Evolutionary conservation across 2,113 vertebrate species (phyloP), one percentile per base, ranked within the genome.

Genomic region (Danionella cerebrum): DNA sequence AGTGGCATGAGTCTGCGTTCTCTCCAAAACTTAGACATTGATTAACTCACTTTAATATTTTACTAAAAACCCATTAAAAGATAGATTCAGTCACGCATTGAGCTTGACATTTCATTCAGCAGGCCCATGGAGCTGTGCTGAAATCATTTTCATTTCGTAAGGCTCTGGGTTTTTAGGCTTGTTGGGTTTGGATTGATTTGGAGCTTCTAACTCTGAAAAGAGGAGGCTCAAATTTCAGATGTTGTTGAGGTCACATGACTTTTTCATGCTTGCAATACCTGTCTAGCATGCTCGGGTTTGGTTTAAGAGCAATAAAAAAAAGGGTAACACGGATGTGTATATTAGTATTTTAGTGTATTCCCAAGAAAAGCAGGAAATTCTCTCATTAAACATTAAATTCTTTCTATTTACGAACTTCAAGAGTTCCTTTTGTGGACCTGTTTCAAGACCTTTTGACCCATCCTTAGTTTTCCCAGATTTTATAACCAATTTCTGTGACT

Each of bases 21-120:
- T 27, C 6, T 42, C 14, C 14, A 38, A 3, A 18, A 53, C 12
- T 54, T 12, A 27, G n/a, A 42, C 38, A 45, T 54, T 67, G 65
- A 67, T 67, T 67, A 67, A 54, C 51, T 67, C n/a, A 2, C 39
- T 18, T 44, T 25, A 22, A 9, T 7, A 16, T 58, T 42, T 58
- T 41, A 41, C 22, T 21, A 44, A 16, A 60, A 31, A 12, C 24
- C 38, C 39, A 60, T 60, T 60, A 60, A 29, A 14, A 60, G 25
- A 14, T 31, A 13, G 57, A 45, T 31, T 31, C 25, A 31, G 25
- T 31, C 12, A 44, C 12, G 5, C 24, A 31, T 44, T 25, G 6
- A 19, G 12, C 57, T 14, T 45, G 39, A 58, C 36, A 58, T 39
- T 22, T 57, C 22, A 59, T 18, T 59, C 21, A 18, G 13, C 25